These are phyloP conservation scores for Branchellion lobata DNA, from an alignment of 2,888 invertebrate species.

Conservation along the genomic window DNA sequence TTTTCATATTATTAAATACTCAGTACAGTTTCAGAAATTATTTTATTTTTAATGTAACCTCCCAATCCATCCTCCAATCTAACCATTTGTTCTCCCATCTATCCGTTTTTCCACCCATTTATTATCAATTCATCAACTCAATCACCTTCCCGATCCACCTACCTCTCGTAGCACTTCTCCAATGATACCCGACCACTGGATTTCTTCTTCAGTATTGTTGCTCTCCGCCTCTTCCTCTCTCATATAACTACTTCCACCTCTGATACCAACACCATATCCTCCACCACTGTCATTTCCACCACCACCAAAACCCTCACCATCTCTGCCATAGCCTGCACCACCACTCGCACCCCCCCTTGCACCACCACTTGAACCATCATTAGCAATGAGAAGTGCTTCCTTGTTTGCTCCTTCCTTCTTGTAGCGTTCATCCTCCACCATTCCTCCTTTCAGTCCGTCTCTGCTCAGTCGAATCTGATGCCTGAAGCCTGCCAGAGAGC, in stretches of 20 bases:
- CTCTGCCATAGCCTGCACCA: too few relatives aligned
- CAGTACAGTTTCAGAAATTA: too few relatives aligned
- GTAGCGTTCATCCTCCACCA: constrained; percentile 45
- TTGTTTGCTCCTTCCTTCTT: too few relatives aligned
- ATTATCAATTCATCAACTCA: too few relatives aligned
- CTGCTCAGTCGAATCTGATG: constrained; percentile 51
- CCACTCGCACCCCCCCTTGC: too few relatives aligned
- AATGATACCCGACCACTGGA: constrained; percentile 48
- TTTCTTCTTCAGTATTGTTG: not conserved
- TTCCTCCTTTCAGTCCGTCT: constrained; percentile 43
- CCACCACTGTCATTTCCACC: not conserved
- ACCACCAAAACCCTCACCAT: not conserved
- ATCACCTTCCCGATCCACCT: constrained; percentile 28
- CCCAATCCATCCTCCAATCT: too few relatives aligned
- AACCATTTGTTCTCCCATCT: too few relatives aligned
- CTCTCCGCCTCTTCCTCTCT: not conserved
- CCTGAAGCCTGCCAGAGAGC: constrained; percentile 48
- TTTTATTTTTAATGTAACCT: too few relatives aligned
- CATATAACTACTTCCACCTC: not conserved
- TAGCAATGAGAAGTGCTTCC: not conserved
- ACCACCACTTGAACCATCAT: too few relatives aligned
- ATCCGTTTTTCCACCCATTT: too few relatives aligned
- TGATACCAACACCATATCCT: not conserved
- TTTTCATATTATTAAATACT: too few relatives aligned
- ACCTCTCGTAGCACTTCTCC: constrained; percentile 49